phyloP scores from a whole-genome alignment of 2,113 vertebrate species.

The Elephantulus edwardii region DNA sequence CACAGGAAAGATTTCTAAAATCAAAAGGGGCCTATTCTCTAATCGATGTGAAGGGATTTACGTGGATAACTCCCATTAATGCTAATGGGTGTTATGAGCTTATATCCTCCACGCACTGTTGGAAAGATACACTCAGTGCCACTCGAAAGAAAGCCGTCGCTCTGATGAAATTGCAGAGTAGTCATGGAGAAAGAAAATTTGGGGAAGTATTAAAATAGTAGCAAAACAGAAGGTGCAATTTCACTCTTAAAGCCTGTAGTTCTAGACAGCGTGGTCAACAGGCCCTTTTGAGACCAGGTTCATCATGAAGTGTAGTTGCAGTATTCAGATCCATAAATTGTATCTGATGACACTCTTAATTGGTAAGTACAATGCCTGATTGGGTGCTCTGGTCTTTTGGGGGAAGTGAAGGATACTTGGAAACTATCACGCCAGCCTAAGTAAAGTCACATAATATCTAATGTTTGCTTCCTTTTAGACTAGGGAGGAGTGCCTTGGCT shows the following conservation, averaged over 20 bases:
- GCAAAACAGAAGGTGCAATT: background rate
- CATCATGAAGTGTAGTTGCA: background rate
- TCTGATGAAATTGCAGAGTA: slow-evolving; percentile 44
- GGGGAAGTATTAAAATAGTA: background rate
- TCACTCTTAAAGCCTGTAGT: background rate
- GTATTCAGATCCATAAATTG: background rate
- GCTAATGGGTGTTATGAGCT: slow-evolving; percentile 70
- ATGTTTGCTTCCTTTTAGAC: background rate
- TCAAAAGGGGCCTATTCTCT: slow-evolving; percentile 79
- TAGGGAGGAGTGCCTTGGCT: background rate
- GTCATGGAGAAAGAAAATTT: slow-evolving; percentile 9
- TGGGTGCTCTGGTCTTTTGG: background rate
- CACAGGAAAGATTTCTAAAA: slow-evolving; percentile 82
- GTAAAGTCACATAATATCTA: background rate
- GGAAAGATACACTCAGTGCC: slow-evolving; percentile 56
- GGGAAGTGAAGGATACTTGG: background rate
- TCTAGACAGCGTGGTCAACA: no score
- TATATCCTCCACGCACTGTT: slow-evolving; percentile 60
- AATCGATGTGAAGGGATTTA: slow-evolving; percentile 78
- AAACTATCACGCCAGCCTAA: background rate
- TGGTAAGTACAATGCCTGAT: background rate
- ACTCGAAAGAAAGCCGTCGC: slow-evolving; percentile 33
- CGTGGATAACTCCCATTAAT: slow-evolving; percentile 73
- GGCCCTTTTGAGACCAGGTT: background rate
- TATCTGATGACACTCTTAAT: background rate